These are phyloP conservation scores for Pempheris klunzingeri DNA, from an alignment of 2,797 vertebrate species.

Conservation along the genomic window DNA sequence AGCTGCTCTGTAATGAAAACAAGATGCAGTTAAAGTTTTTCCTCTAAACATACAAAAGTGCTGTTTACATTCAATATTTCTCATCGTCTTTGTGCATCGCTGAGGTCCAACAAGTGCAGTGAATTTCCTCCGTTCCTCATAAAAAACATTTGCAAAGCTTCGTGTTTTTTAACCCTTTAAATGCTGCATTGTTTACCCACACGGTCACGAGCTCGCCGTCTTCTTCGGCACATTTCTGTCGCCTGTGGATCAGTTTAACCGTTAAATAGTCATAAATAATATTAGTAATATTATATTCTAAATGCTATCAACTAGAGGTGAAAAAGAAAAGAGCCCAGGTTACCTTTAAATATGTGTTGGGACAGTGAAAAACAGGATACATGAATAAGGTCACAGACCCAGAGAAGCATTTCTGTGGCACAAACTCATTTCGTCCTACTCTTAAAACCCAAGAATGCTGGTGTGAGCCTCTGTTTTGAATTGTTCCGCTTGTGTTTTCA, in stretches of 20 bases:
- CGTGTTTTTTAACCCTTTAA: not conserved
- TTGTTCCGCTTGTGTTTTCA: constrained; percentile 70
- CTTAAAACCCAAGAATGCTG: constrained; percentile 55
- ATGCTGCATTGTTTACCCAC: not conserved
- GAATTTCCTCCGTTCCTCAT: not conserved
- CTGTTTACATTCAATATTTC: not conserved
- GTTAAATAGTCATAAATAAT: no score
- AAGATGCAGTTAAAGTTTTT: not conserved
- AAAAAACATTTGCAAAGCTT: not conserved
- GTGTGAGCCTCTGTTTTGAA: constrained; percentile 58
- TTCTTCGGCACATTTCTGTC: not conserved
- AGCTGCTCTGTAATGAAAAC: not conserved
- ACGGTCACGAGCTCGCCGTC: not conserved
- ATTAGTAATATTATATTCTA: not conserved
- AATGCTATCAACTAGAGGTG: not conserved
- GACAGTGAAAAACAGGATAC: not conserved
- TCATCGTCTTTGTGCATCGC: not conserved
- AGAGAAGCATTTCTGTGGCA: constrained; percentile 50
- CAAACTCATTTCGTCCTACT: constrained; percentile 51
- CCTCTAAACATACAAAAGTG: not conserved
- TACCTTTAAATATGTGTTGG: not conserved
- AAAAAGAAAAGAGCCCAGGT: not conserved
- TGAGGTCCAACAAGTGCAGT: not conserved
- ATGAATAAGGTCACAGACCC: no score
- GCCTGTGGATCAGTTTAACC: not conserved